Evolutionary conservation across 2,888 invertebrate species (phyloP), one percentile per base, ranked within the genome.

Genomic region (Callyntrura guangdongensis): DNA sequence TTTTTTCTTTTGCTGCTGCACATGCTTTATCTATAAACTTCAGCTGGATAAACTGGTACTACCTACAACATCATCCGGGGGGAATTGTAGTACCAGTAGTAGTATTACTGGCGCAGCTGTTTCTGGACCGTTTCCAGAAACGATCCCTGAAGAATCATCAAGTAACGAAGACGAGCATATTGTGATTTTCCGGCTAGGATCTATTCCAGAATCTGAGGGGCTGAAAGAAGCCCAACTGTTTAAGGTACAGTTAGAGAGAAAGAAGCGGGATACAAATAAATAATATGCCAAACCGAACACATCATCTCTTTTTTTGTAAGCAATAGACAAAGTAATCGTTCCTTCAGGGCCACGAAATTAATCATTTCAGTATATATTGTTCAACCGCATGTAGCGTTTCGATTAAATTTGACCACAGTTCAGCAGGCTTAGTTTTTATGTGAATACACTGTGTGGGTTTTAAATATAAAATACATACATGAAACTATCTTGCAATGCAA

Each of bases 91-190:
- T 88, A 47, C 74, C 11, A 84, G 88, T 22, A 89, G 72, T 82
- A 92, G 85, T 79, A 64, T 82, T 69, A 72, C 92, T 83, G 92
- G 90, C 56, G 89, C 92, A 45, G 85, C 83, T 59, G 89, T 81
- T 69, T 69, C 90, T 87, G 97, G 97, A 17, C 97, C 97, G 89
- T 98, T 98, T 94, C 98, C 98, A 11, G 98, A 98, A 96, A 98
- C 98, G 8, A 98, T 98, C 94, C 98, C 98, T 0, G 98, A 98
- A 95, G 98, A 98, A 95, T 98, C 98, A 94, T 98, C 98, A 3
- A 98, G 98, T 94, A 97, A 98, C 86, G 98, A 98, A 95, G 98
- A 98, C 94, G 98, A 98, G 95, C 98, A 98, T 95, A 98, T 98
- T 94, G 98, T 98, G 86, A 98, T 98, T 94, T 98, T 98, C 95